Evolutionary conservation across 2,888 invertebrate species (phyloP).

Genomic region (Galerucella calmariensis): DNA sequence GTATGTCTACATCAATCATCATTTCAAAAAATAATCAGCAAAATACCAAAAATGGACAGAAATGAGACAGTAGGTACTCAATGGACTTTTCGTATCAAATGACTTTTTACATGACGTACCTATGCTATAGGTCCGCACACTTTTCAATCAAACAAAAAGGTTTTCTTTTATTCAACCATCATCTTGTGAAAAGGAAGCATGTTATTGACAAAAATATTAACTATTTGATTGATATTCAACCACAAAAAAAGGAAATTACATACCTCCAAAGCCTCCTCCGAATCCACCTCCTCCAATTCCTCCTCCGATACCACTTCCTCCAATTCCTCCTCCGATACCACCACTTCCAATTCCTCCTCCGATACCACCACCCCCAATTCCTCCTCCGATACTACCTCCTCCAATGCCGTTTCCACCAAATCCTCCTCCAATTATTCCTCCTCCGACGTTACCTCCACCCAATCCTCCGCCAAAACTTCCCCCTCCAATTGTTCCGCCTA

Average conservation of each 20-base stretch:
- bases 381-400: slow-evolving; percentile 39
- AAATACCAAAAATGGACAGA: too few species aligned
- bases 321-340: slow-evolving; percentile 50
- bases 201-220: not conserved
- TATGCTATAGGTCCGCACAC: too few species aligned
- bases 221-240: not conserved
- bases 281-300: slow-evolving; percentile 59
- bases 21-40: too few species aligned
- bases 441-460: slow-evolving; percentile 62
- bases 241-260: not conserved
- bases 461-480: slow-evolving; percentile 48
- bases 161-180: too few species aligned
- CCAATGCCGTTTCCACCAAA: slow-evolving; percentile 58
- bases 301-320: slow-evolving; percentile 58
- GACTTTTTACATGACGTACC: too few species aligned
- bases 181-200: too few species aligned
- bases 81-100: too few species aligned
- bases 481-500: slow-evolving; percentile 40
- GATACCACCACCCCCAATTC: slow-evolving; percentile 45
- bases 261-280: slow-evolving; percentile 61
- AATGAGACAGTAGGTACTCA: too few species aligned
- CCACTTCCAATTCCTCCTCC: slow-evolving; percentile 47
- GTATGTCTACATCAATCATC: too few species aligned
- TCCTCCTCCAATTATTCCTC: slow-evolving; percentile 63
- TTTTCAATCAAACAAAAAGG: too few species aligned